Evolutionary conservation across 2,113 vertebrate species (phyloP).

Genomic region (Hystrix brachyura): DNA sequence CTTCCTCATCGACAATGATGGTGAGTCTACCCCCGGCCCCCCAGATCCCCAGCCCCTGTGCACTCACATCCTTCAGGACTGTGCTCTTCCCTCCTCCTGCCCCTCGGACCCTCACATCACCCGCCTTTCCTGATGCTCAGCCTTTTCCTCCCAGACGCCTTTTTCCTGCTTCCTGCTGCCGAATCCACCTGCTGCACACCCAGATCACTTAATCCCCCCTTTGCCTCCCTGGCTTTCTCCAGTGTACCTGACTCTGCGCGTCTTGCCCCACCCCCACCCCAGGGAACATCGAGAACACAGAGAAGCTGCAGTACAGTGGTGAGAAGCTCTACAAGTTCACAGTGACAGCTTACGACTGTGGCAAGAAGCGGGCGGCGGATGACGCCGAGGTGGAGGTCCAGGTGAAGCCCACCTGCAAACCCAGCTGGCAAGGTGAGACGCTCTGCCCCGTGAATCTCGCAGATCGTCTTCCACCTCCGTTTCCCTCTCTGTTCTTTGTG

Average conservation of each 20-base stretch:
- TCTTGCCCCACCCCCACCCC: not conserved
- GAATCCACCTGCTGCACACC: not conserved
- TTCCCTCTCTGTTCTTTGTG: not conserved
- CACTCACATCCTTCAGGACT: not conserved
- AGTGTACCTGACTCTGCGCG: not conserved
- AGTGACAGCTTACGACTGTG: slow-evolving; percentile 98
- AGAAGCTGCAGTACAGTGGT: slow-evolving; percentile 95
- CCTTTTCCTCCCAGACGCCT: not conserved
- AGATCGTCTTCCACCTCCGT: not conserved
- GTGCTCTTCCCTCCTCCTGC: not conserved
- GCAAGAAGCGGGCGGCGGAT: slow-evolving; percentile 97
- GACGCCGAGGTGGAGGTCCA: slow-evolving; percentile 97
- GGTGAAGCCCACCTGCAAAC: slow-evolving; percentile 98
- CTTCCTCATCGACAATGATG: slow-evolving; percentile 98
- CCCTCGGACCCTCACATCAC: not conserved
- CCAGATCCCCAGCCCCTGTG: not conserved
- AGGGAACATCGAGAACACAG: slow-evolving; percentile 99
- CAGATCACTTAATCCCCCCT: not conserved
- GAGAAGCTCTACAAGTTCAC: slow-evolving; percentile 96
- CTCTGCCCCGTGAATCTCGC: fast-evolving
- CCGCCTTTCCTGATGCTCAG: not conserved
- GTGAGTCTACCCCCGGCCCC: slow-evolving; percentile 86
- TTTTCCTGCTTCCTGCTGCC: not conserved
- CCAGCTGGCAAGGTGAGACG: slow-evolving; percentile 93
- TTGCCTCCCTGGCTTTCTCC: not conserved